These are phyloP conservation scores for Cephus sareptanus DNA, from an alignment of 2,888 invertebrate species.

Conservation along the genomic window DNA sequence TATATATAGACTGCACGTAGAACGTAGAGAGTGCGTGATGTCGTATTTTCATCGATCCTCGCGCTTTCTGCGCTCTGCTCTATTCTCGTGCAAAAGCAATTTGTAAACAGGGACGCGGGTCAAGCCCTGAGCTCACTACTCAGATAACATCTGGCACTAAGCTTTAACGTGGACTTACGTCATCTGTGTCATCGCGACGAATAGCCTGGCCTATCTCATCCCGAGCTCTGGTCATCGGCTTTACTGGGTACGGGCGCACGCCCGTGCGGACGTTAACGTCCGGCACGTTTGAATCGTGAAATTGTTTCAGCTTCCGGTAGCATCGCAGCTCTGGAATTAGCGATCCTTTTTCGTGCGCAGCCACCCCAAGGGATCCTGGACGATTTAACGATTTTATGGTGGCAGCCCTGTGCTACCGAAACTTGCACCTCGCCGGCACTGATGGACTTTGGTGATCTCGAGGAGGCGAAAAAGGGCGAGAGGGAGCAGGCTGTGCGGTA, in stretches of 20 bases:
- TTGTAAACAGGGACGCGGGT: background rate
- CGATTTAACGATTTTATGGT: background rate
- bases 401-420: background rate
- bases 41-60: background rate
- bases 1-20: background rate
- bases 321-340: background rate
- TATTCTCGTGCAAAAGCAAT: background rate
- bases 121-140: background rate
- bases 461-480: background rate
- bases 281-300: background rate
- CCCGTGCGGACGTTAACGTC: background rate
- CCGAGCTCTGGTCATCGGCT: background rate
- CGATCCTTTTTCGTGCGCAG: background rate
- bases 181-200: slow-evolving; percentile 27
- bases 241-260: background rate
- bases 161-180: slow-evolving; percentile 13
- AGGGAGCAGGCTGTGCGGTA: background rate
- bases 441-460: background rate
- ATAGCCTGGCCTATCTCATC: slow-evolving; percentile 20
- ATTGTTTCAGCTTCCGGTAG: background rate
- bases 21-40: background rate
- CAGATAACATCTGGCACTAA: slow-evolving; percentile 23
- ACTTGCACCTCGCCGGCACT: background rate
- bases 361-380: background rate
- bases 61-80: background rate